Evolutionary conservation across 2,797 vertebrate species (phyloP), one percentile per base, ranked within the genome.

Genomic region (Syndactyla subalaris): DNA sequence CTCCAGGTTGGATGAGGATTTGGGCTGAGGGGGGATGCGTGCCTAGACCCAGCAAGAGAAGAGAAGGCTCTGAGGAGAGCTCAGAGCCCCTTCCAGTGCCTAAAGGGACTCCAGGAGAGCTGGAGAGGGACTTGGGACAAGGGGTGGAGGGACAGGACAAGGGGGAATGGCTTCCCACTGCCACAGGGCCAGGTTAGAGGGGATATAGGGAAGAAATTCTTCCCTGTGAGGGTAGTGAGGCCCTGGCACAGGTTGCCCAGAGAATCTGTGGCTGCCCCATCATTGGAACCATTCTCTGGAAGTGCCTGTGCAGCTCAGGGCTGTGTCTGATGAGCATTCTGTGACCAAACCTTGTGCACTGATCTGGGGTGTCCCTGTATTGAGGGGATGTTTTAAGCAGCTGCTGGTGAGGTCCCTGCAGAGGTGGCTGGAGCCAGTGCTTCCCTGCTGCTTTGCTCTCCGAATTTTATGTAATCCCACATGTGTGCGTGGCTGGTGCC

Each of bases 291-390:
- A 19, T 27, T 48, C 78, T 34, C 55, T 70, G 78, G 41, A 45
- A 13, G 27, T 22, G 18, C 39, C 22, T 5, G 70, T 5, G 7
- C 7, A 8, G 76, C 41, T 66, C 65, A 10, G 48, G 66, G 49
- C 57, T 7, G 0, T 3, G 23, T 27, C 46, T 36, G 41, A 4
- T 1, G 45, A 52, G 68, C 3, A 0, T 36, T 70, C 46, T 8
- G 7, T 55, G 32, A 2, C 68, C 75, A 7, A 23, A 21, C 4
- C 34, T 14, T 12, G 17, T 10, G n/a, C 55, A 0, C 1, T 1
- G 51, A 1, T 10, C 51, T 0, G 0, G 70, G 76, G 6, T 12
- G 43, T 26, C 62, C 63, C 58, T 10, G 3, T 2, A 0, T 0
- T 1, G 21, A 36, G 48, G 65, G 38, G 36, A 4, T 0, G 0